Conservation (phyloP, 1,140 invertebrate species). For the Wasmannia auropunctata region DNA sequence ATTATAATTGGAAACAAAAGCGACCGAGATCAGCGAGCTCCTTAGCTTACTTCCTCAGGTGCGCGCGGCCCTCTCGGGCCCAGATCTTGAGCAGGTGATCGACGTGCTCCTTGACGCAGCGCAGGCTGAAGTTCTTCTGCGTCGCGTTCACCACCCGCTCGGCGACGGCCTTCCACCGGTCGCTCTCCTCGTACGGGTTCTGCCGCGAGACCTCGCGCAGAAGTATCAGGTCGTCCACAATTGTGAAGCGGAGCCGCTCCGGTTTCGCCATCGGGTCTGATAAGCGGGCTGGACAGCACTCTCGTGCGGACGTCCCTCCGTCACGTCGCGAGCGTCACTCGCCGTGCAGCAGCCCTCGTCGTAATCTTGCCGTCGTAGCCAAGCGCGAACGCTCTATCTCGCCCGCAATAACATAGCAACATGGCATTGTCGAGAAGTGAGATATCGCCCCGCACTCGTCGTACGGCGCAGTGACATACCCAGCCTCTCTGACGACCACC, state of each 20-base stretch:
- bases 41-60: constrained; percentile 39
- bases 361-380: background rate
- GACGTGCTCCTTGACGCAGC: constrained; percentile 46
- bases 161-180: constrained; percentile 38
- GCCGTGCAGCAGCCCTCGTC: background rate
- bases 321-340: background rate
- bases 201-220: constrained; percentile 17
- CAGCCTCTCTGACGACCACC: background rate
- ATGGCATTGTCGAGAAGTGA: constrained; percentile 16
- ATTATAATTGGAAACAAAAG: background rate
- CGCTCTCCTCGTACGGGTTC: constrained; percentile 41
- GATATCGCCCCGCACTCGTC: constrained; percentile 15
- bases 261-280: constrained; percentile 33
- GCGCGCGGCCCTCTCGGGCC: constrained; percentile 32
- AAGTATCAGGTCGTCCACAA: constrained; percentile 49
- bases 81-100: constrained; percentile 51
- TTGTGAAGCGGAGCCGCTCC: constrained; percentile 47
- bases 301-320: constrained; percentile 11
- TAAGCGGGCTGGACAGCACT: background rate
- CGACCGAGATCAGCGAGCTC: background rate
- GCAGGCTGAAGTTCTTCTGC: constrained; percentile 40
- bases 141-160: constrained; percentile 41
- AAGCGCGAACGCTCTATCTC: constrained; percentile 11
- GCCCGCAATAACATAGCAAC: constrained; percentile 48
- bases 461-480: background rate